A percentile compares a stretch with the other conserved stretches of the same genome.
phyloP scores from a whole-genome alignment of 2,113 vertebrate species.

The Smithornis capensis region DNA sequence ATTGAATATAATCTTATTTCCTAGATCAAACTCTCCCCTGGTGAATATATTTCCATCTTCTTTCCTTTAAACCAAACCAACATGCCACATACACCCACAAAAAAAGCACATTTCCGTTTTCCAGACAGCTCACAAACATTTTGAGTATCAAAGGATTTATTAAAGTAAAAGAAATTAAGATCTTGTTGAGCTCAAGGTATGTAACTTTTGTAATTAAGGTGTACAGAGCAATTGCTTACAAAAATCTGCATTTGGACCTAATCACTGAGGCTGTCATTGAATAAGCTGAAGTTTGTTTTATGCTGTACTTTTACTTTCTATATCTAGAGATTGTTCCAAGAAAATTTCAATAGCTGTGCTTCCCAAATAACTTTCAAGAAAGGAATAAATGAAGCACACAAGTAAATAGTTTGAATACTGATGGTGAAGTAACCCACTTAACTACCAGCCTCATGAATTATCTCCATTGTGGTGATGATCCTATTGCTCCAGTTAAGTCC shows the following conservation, averaged over 20 bases:
- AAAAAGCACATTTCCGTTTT: not conserved
- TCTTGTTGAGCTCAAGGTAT: not conserved
- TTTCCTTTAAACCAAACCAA: not conserved
- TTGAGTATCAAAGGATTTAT: constrained; percentile 15
- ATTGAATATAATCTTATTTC: not conserved
- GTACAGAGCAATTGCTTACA: not conserved
- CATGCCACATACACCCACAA: not conserved
- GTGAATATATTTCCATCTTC: not conserved
- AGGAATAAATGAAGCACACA: not conserved
- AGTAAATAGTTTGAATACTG: not conserved
- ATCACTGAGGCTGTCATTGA: not conserved
- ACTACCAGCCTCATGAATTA: not conserved
- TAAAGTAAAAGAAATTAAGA: constrained; percentile 13
- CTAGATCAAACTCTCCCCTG: not conserved
- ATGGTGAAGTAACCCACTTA: not conserved
- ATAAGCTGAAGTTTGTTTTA: not conserved
- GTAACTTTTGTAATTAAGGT: not conserved
- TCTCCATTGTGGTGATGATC: not conserved
- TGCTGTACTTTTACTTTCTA: not conserved
- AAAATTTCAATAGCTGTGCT: not conserved
- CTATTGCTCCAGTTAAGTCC: not conserved
- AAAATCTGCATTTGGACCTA: not conserved
- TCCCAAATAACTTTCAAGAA: not conserved
- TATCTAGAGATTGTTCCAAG: not conserved
- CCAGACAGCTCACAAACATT: not conserved